Conservation (phyloP, 2,797 vertebrate genomes). For the Catostomus latipinnis region DNA sequence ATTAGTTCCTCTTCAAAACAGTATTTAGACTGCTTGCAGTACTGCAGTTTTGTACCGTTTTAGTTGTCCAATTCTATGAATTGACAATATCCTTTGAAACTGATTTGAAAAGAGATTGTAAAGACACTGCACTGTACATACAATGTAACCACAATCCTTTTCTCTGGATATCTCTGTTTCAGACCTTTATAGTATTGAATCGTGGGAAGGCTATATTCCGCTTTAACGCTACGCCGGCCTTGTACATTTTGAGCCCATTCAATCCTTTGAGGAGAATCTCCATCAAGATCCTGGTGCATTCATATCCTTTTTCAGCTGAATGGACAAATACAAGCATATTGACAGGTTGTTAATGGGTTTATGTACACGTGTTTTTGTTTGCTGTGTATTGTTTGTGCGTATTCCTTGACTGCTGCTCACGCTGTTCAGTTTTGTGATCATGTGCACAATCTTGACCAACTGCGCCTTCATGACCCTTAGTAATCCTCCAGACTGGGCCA, state of each 20-base stretch:
- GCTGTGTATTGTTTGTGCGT: slow-evolving; percentile 15
- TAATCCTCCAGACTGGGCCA: slow-evolving; percentile 95
- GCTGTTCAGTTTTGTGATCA: slow-evolving; percentile 98
- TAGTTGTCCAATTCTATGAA: background rate
- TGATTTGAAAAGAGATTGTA: background rate
- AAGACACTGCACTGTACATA: background rate
- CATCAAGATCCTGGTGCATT: slow-evolving; percentile 97
- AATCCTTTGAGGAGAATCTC: slow-evolving; percentile 94
- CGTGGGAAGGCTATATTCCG: slow-evolving; percentile 96
- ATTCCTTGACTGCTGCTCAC: slow-evolving; percentile 85
- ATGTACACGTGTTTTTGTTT: slow-evolving; percentile 20
- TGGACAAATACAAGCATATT: background rate
- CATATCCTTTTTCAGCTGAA: slow-evolving; percentile 91
- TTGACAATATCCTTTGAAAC: slow-evolving; percentile 12
- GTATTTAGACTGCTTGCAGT: no score
- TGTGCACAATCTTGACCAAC: slow-evolving; percentile 99
- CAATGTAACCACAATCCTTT: slow-evolving; percentile 3
- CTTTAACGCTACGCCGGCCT: slow-evolving; percentile 98
- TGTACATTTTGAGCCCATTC: slow-evolving; percentile 98
- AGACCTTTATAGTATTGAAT: slow-evolving; percentile 99
- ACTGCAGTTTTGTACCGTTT: no score
- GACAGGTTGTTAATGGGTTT: background rate
- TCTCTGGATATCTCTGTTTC: slow-evolving; percentile 72
- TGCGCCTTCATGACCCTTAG: slow-evolving; percentile 98
- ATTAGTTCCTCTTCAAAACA: no score